Base-by-base conservation (phyloP, 2,888 invertebrate genomes). In the Campoletis raptor region DNA sequence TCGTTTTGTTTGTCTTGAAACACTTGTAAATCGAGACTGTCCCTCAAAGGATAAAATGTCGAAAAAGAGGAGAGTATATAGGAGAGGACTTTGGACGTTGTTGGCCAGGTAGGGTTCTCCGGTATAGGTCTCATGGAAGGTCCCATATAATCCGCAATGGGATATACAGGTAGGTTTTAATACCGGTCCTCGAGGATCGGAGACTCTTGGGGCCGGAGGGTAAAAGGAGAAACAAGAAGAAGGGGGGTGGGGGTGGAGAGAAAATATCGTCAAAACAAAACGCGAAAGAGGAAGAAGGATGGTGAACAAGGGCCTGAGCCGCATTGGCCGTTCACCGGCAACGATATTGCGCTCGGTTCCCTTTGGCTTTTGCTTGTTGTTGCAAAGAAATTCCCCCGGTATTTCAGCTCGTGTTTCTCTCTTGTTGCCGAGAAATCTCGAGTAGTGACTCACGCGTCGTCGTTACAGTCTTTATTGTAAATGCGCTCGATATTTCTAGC, bases 401-500 rank as follows among this genome's bases (percentile, higher is more conserved):
- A 69, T 69, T 74, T 74, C 66, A 45, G 64, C 64, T 83, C 69
- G 40, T 48, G 21, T 30, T 74, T 72, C 70, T 36, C 64, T 42
- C 74, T 40, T 18, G 8, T 69, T 54, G 67, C 70, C 48, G 81
- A 82, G 74, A 69, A 69, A 70, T 64, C 73, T 52, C 67, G 85
- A 79, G 79, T 85, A 79, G 79, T 85, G 85, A 85, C 85, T 85
- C 85, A 85, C 85, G 76, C 78, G 66, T 85, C 85, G 85, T 73
- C 81, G 85, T 73, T 67, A 66, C 67, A 24, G 72, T 66, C 45
- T 70, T 72, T 77, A 69, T 40, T 57, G 42, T 70, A 64, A 42
- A 30, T 37, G 45, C 42, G 36, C 37, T 37, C 45, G 78, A 36
- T 48, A 67, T 67, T 78, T 52, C 72, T 8, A 72, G 10, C 30